Evolutionary conservation across 1,140 invertebrate species (phyloP), one percentile per base, ranked within the genome.

Genomic region (Trypoxylus dichotomus): DNA sequence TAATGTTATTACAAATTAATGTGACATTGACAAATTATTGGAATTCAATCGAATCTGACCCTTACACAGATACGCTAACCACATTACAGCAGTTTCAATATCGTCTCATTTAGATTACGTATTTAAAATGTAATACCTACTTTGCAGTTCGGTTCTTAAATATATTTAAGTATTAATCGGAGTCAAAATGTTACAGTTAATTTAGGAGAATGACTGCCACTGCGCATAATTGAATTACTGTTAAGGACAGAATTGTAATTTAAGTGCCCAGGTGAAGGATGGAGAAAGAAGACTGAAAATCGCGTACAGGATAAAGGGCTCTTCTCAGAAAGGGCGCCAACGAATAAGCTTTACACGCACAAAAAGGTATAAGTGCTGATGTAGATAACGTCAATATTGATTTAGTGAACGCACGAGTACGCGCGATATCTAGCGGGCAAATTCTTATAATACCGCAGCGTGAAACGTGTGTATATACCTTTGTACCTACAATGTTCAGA

Each of bases 301-400:
- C 47, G 47, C 19, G 47, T 54, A 54, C 47, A 37, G 47, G 47
- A 54, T 54, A 54, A 54, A 54, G 47, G 47, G 47, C 11, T n/a
- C 47, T n/a, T n/a, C 15, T 54, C 13, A 15, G 47, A 54, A 54
- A 54, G 47, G 47, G 47, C 47, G 47, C 47, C 47, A 54, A 54
- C 47, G 47, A n/a, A 68, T 8, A 15, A 19, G 60, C 60, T 15
- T 13, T 24, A 27, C 60, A 58, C 60, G 60, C 27, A 68, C 27
- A 29, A 68, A 54, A 68, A 29, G 60, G 60, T 68, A 68, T 68
- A 68, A 68, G 60, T 27, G 60, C 60, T 68, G 60, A 68, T 68
- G 60, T 68, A 68, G 60, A 68, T 68, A 68, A 68, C 60, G 60
- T 68, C 60, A 68, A 68, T 68, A 68, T 68, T 68, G 60, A 68